Conservation (phyloP, 2,888 invertebrate genomes). For the Agonopterix subpropinquella region DNA sequence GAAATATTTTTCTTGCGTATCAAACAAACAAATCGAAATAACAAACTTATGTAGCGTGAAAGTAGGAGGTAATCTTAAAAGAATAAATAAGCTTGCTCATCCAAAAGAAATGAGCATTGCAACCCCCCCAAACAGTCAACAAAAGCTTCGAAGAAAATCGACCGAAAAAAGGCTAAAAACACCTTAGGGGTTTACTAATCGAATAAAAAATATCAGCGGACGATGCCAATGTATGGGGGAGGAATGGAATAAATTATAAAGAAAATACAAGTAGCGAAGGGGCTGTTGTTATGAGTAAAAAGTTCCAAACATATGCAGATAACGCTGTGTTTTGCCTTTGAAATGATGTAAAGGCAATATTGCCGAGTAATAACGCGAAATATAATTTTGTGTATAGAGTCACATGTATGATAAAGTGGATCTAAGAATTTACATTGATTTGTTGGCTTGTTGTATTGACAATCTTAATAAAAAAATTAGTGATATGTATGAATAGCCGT, state of each 20-base stretch:
- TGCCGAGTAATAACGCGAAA: conserved; percentile 26
- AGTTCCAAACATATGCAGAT: conserved; percentile 63
- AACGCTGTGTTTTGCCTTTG: conserved; percentile 47
- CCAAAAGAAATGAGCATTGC: conserved; percentile 72
- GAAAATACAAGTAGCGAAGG: conserved; percentile 71
- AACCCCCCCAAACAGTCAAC: conserved; percentile 73
- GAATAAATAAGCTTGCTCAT: conserved; percentile 69
- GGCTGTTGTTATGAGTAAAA: conserved; percentile 64
- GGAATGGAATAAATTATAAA: conserved; percentile 74
- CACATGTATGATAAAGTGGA: not conserved
- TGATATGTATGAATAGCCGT: too few species aligned
- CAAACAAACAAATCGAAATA: too few species aligned
- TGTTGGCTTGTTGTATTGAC: too few species aligned
- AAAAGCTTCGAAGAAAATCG: conserved; percentile 75
- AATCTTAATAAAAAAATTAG: too few species aligned
- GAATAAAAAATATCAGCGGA: conserved; percentile 78
- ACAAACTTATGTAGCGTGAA: not conserved
- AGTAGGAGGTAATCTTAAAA: conserved; percentile 25
- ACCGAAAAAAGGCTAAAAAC: conserved; percentile 77
- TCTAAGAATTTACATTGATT: not conserved
- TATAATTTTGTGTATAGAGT: conserved; percentile 6
- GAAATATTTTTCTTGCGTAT: too few species aligned
- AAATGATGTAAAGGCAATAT: conserved; percentile 45
- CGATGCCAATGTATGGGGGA: conserved; percentile 73
- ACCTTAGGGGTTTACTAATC: conserved; percentile 78